Conservation (phyloP, 2,113 vertebrate genomes). For the Glaucomys volans region DNA sequence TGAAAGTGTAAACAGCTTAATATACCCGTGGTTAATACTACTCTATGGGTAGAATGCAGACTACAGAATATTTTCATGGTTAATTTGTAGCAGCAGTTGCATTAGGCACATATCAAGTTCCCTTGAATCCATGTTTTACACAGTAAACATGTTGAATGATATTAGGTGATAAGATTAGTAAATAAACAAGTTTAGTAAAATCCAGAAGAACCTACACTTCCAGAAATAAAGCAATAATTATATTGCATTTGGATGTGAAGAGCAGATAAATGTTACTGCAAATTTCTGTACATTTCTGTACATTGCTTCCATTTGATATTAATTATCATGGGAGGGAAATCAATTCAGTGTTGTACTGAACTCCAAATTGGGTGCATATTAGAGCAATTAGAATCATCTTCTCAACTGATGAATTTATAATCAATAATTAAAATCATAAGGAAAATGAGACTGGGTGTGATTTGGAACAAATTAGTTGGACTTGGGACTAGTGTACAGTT, state of each 20-base stretch:
- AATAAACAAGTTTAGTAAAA: slow-evolving; percentile 62
- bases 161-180: slow-evolving; percentile 67
- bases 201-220: slow-evolving; percentile 72
- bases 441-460: slow-evolving; percentile 80
- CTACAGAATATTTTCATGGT: slow-evolving; percentile 55
- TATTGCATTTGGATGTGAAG: not conserved
- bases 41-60: accelerated
- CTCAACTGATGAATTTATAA: slow-evolving; percentile 86
- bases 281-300: slow-evolving; percentile 75
- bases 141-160: slow-evolving; percentile 31
- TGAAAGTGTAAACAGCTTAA: slow-evolving; percentile 57
- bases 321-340: slow-evolving; percentile 85
- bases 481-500: slow-evolving; percentile 52
- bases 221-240: slow-evolving; percentile 78
- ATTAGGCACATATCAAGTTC: not conserved
- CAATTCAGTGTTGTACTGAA: slow-evolving; percentile 83
- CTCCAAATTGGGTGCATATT: slow-evolving; percentile 85
- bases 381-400: slow-evolving; percentile 84
- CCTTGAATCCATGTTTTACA: slow-evolving; percentile 43
- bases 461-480: slow-evolving; percentile 62
- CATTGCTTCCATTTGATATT: slow-evolving; percentile 78
- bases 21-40: not conserved
- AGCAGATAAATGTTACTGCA: slow-evolving; percentile 38
- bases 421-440: slow-evolving; percentile 86
- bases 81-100: not conserved